Evolutionary conservation across 1,140 invertebrate genomes (phyloP), one percentile per base, ranked within the genome.

Genomic region (Nasonia longicornis): DNA sequence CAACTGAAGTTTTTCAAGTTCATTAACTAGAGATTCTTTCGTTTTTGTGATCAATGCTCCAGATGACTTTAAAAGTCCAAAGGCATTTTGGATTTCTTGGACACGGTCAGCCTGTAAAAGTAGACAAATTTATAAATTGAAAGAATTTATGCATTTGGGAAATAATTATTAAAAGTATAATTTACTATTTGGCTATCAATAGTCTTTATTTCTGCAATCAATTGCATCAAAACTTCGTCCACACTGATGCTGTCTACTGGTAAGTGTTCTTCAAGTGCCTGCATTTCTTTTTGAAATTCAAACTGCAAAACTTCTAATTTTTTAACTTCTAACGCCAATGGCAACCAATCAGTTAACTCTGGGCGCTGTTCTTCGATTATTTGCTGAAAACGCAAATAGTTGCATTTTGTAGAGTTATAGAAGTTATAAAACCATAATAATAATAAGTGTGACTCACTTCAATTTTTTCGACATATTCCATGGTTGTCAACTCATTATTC

Each of bases 331-430:
- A 90, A 77, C 22, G 82, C 70, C 67, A 89, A 82, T 79, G 83
- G 78, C 52, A 90, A 77, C 89, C 89, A 90, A 11, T 86, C 83
- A 29, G 42, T 85, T 0, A 87, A 67, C 78, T 88, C 85, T 26
- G 84, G 42, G 11, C 81, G 77, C n/a, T 81, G 58, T 10, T 82
- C 71, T 70, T 79, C 82, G 31, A 83, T 77, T 63, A 79, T 71
- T 66, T 79, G 12, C 79, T 82, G 72, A 70, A 84, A 82, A 26
- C n/a, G 16, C 20, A 7, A 83, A 63, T 75, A 81, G 67, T 73
- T 45, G 20, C 52, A 77, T 74, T 38, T 80, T 8, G 69, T 71
- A 20, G 14, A 70, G 11, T 29, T 70, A 70, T 8, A 29, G 73
- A 31, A 71, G 14, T 63, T 8, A 26, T 77, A 11, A n/a, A 38